Evolutionary conservation across 2,113 vertebrate species (phyloP).

Genomic region (Enhydra lutris): DNA sequence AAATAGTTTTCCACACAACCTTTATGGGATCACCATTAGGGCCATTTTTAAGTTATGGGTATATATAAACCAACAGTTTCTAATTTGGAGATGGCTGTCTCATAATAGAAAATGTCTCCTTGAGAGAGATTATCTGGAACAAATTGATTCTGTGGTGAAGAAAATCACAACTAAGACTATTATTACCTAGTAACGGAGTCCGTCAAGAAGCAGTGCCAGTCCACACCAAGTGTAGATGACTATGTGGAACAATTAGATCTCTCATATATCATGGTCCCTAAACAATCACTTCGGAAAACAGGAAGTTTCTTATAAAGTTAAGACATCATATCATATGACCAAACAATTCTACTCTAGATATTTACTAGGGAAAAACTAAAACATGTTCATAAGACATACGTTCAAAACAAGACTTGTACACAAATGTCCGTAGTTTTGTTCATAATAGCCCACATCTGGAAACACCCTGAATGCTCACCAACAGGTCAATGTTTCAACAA

Average conservation of each 20-base stretch:
- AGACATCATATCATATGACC: background rate
- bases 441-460: constrained; percentile 6
- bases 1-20: background rate
- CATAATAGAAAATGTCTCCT: background rate
- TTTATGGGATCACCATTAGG: background rate
- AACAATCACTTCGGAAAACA: background rate
- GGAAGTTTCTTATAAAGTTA: background rate
- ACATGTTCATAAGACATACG: background rate
- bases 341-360: background rate
- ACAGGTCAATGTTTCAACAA: background rate
- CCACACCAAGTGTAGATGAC: background rate
- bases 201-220: background rate
- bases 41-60: background rate
- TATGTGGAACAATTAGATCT: background rate
- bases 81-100: background rate
- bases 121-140: background rate
- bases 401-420: constrained; percentile 20
- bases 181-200: background rate
- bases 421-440: background rate
- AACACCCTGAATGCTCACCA: background rate
- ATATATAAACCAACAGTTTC: background rate
- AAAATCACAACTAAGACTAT: background rate
- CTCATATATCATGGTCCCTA: background rate
- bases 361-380: constrained; percentile 26
- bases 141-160: background rate